These are phyloP conservation scores for Scaptomyza caliginosa DNA, from an alignment of 2,888 invertebrate genomes.

Conservation along the genomic window DNA sequence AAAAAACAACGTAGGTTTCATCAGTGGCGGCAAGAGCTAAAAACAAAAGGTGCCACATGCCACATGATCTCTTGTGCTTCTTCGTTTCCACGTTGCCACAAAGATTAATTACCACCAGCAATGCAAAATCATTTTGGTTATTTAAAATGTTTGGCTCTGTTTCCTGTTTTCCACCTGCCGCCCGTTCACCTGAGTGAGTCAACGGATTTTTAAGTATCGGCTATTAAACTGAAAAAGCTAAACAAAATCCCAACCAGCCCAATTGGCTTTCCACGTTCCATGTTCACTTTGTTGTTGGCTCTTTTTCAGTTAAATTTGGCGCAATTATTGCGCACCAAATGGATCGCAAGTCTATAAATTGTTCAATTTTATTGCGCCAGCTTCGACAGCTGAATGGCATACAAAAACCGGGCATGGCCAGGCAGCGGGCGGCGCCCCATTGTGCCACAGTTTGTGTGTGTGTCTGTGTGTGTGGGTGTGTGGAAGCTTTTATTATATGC, in stretches of 20 bases:
- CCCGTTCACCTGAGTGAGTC: slow-evolving; percentile 53
- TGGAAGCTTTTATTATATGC: slow-evolving; percentile 48
- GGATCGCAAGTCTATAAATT: slow-evolving; percentile 79
- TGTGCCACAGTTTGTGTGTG: not conserved
- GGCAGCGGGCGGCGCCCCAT: slow-evolving; percentile 20
- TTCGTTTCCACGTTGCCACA: slow-evolving; percentile 19
- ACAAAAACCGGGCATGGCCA: slow-evolving; percentile 16
- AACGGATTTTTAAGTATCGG: slow-evolving; percentile 74
- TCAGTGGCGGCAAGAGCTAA: slow-evolving; percentile 2
- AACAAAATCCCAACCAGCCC: slow-evolving; percentile 52
- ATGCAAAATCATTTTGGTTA: slow-evolving; percentile 44
- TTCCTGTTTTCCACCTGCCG: slow-evolving; percentile 29
- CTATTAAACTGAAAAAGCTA: slow-evolving; percentile 77
- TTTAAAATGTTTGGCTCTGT: slow-evolving; percentile 25
- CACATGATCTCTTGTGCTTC: slow-evolving; percentile 1
- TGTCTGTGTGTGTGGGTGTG: slow-evolving; percentile 14
- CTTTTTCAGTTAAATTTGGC: slow-evolving; percentile 64
- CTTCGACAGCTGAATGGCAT: slow-evolving; percentile 81
- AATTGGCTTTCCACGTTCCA: slow-evolving; percentile 19
- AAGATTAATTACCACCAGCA: slow-evolving; percentile 65
- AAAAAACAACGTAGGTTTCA: slow-evolving; percentile 10
- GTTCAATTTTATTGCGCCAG: slow-evolving; percentile 80
- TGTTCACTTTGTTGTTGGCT: slow-evolving; percentile 21
- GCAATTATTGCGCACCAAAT: slow-evolving; percentile 77
- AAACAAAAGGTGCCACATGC: slow-evolving; percentile 19